A percentile compares a stretch with the other conserved stretches of the same genome.
Evolutionary conservation across 1,140 invertebrate species (phyloP).

Genomic region (Marisa cornuarietis): DNA sequence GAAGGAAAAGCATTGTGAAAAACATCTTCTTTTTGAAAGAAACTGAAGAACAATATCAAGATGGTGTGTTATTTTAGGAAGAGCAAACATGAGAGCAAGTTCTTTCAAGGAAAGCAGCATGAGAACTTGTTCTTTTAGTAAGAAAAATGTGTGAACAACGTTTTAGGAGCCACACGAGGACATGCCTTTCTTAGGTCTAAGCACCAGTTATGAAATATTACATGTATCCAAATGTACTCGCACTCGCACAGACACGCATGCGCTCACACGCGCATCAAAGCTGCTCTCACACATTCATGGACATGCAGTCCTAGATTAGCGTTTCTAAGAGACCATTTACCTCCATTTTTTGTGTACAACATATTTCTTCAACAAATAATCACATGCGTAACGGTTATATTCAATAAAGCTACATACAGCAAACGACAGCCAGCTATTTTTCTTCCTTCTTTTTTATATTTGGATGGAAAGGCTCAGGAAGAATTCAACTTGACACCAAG

Average conservation of each 20-base stretch:
- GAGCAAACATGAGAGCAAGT: background rate
- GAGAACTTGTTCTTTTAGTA: background rate
- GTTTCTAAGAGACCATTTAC: background rate
- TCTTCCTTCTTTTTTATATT: too few species aligned
- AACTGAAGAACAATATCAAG: too few species aligned
- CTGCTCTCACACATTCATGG: background rate
- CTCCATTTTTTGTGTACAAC: background rate
- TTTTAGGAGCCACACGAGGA: too few species aligned
- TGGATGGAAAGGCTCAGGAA: background rate
- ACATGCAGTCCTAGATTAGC: background rate
- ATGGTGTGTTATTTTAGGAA: background rate
- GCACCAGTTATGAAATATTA: too few species aligned
- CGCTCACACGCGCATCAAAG: background rate
- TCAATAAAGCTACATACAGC: background rate
- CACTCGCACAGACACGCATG: background rate
- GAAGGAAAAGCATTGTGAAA: background rate
- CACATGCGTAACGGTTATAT: too few species aligned
- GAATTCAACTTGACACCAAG: background rate
- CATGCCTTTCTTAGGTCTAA: too few species aligned
- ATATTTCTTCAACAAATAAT: background rate
- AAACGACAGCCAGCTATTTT: background rate
- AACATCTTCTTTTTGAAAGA: too few species aligned
- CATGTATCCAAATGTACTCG: too few species aligned
- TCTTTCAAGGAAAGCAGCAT: background rate
- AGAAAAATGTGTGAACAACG: background rate